These are phyloP conservation scores for Atrina japonica DNA, from an alignment of 2,888 invertebrate genomes.

Conservation along the genomic window DNA sequence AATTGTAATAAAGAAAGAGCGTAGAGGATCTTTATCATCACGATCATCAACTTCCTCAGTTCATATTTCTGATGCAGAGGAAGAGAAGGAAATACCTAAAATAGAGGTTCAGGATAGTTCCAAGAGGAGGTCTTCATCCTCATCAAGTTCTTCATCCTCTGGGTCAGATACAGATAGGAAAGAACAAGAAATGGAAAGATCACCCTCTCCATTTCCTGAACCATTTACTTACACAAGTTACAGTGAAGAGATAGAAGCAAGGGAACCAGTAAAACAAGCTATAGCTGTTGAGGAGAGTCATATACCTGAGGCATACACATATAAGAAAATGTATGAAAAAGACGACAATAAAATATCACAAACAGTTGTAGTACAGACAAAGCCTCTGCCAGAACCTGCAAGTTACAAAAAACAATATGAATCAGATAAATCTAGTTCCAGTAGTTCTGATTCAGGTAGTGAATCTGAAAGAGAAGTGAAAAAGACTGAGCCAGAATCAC, in stretches of 20 bases:
- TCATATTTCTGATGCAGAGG: constrained; percentile 25
- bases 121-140: not conserved
- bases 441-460: constrained; percentile 9
- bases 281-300: not conserved
- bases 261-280: constrained; percentile 1
- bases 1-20: no score
- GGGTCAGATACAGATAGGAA: constrained; percentile 17
- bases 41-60: constrained; percentile 25
- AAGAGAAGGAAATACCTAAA: constrained; percentile 10
- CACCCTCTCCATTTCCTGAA: not conserved
- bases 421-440: not conserved
- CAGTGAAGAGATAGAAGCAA: constrained; percentile 9
- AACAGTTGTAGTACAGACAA: not conserved
- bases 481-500: constrained; percentile 5
- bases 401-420: not conserved
- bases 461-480: constrained; percentile 18
- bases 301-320: not conserved
- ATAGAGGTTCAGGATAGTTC: not conserved
- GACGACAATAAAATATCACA: not conserved
- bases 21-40: constrained; percentile 8
- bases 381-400: not conserved
- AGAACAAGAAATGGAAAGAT: not conserved
- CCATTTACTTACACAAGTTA: constrained; percentile 19
- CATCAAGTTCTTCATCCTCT: constrained; percentile 17
- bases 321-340: not conserved